A percentile compares a stretch with the other conserved stretches of the same genome.
Evolutionary conservation across 2,888 invertebrate genomes (phyloP).

Genomic region (Leptinotarsa peninsularis): DNA sequence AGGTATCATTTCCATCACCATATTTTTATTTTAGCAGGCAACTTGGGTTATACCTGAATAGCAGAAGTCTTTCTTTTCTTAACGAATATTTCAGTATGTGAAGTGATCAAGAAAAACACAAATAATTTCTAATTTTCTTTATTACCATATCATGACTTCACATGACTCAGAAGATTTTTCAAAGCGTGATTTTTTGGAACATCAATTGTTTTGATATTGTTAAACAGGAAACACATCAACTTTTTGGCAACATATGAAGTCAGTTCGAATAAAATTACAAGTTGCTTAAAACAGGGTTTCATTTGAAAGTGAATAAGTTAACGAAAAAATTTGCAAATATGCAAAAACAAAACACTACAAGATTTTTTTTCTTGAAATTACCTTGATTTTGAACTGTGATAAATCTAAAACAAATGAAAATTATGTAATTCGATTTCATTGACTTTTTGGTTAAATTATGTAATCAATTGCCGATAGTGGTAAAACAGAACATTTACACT

Average conservation of each 20-base stretch:
- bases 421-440: slow-evolving; percentile 8
- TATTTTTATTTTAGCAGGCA: too few species aligned
- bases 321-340: neutral
- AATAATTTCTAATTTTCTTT: slow-evolving; percentile 4
- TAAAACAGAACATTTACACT: slow-evolving; percentile 8
- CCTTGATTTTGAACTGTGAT: neutral
- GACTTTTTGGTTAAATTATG: slow-evolving; percentile 8
- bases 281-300: neutral
- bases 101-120: neutral
- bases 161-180: slow-evolving; percentile 1
- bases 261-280: slow-evolving; percentile 1
- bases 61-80: too few species aligned
- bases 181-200: neutral
- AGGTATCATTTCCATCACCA: too few species aligned
- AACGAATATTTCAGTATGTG: too few species aligned
- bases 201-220: neutral
- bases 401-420: slow-evolving; percentile 2
- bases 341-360: neutral
- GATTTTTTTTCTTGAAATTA: neutral
- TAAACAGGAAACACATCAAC: slow-evolving; percentile 8
- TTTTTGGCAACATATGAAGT: neutral
- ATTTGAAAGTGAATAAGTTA: neutral
- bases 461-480: slow-evolving; percentile 15
- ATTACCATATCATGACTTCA: slow-evolving; percentile 16
- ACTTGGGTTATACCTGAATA: too few species aligned